Conservation (phyloP, 1,140 invertebrate species). For the Nymphalis io region DNA sequence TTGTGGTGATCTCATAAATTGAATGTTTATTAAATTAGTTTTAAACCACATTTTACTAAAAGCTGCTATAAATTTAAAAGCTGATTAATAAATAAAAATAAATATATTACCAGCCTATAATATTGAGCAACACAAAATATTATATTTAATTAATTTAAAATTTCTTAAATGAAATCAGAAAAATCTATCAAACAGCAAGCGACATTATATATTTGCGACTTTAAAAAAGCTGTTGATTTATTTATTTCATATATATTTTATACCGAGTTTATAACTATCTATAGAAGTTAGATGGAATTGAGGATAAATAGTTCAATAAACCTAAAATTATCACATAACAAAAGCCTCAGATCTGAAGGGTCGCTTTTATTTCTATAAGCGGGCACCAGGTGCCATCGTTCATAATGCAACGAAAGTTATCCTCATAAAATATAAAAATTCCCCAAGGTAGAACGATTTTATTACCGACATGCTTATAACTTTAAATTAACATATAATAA, state of each 20-base stretch:
- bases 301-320: background rate
- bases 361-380: conserved; percentile 33
- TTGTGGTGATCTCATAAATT: conserved; percentile 24
- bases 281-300: background rate
- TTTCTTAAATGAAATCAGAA: too few species aligned
- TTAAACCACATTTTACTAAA: conserved; percentile 12
- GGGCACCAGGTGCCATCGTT: conserved; percentile 33
- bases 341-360: conserved; percentile 26
- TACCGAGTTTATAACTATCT: background rate
- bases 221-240: too few species aligned
- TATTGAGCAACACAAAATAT: background rate
- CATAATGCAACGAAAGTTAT: conserved; percentile 29
- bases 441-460: conserved; percentile 16
- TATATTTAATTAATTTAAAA: background rate
- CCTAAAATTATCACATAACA: conserved; percentile 25
- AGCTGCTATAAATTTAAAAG: conserved; percentile 1
- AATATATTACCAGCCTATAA: background rate
- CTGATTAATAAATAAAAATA: background rate
- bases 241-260: background rate
- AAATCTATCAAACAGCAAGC: too few species aligned
- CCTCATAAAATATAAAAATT: conserved; percentile 29
- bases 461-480: conserved; percentile 3
- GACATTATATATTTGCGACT: too few species aligned
- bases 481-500: background rate
- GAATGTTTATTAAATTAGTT: conserved; percentile 19